Conservation (phyloP, 1,140 invertebrate species). For the Proctacanthus coquilletti region DNA sequence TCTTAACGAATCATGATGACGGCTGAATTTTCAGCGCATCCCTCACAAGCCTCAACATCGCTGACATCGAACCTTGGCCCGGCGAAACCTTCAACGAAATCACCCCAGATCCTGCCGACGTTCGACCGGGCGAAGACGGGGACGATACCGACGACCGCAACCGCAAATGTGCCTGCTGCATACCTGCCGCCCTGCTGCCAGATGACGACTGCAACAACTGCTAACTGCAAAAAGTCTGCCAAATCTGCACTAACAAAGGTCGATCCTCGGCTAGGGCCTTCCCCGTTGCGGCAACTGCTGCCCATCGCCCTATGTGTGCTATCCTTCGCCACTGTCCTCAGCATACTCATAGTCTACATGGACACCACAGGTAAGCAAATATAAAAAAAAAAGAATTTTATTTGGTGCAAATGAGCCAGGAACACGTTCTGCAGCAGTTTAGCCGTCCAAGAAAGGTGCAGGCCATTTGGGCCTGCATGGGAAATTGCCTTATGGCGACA, state of each 20-base stretch:
- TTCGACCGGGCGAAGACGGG: neutral
- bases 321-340: constrained; percentile 49
- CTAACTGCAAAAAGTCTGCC: neutral
- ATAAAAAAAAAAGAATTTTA: too few species aligned
- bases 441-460: too few species aligned
- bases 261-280: constrained; percentile 25
- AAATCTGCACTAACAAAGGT: constrained; percentile 15
- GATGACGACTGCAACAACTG: constrained; percentile 10
- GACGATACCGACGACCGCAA: constrained; percentile 8
- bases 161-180: constrained; percentile 18
- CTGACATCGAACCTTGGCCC: too few species aligned
- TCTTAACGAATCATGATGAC: constrained; percentile 5
- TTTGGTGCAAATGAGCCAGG: too few species aligned
- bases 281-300: constrained; percentile 35
- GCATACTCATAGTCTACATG: constrained; percentile 46
- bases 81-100: too few species aligned
- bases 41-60: constrained; percentile 18
- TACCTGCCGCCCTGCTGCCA: constrained; percentile 25
- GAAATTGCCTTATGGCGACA: too few species aligned
- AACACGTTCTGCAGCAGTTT: too few species aligned
- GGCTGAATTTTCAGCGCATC: constrained; percentile 26
- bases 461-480: too few species aligned
- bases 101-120: too few species aligned
- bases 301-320: constrained; percentile 44
- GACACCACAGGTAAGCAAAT: constrained; percentile 46